Evolutionary conservation across 2,888 invertebrate species (phyloP).

Genomic region (Nephrocerus scutellatus): DNA sequence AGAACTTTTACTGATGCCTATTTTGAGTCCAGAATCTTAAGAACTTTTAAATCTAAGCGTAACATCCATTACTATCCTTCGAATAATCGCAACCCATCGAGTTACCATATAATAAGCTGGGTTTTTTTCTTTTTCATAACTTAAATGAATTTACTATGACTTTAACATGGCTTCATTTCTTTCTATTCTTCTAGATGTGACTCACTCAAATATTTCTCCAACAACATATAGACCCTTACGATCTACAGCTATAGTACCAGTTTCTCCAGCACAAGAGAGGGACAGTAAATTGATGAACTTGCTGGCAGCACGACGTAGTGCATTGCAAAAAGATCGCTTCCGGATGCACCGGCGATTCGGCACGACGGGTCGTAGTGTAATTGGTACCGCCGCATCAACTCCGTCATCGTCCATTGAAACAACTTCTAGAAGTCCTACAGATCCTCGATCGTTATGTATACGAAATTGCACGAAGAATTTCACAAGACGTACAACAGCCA

Average conservation of each 20-base stretch:
- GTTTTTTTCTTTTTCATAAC: too few species aligned
- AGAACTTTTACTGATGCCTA: too few species aligned
- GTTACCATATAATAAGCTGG: too few species aligned
- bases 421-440: conserved; percentile 40
- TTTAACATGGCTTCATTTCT: conserved; percentile 1
- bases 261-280: conserved; percentile 45
- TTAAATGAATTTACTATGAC: neutral
- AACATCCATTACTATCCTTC: too few species aligned
- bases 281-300: conserved; percentile 55
- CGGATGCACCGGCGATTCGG: conserved; percentile 41
- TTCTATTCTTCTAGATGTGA: conserved; percentile 27
- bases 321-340: conserved; percentile 53
- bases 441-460: conserved; percentile 41
- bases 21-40: too few species aligned
- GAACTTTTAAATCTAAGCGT: too few species aligned
- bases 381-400: conserved; percentile 29
- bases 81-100: too few species aligned
- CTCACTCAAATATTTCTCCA: conserved; percentile 27
- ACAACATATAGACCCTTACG: conserved; percentile 37
- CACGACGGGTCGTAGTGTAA: conserved; percentile 38
- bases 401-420: conserved; percentile 30
- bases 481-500: conserved; percentile 44
- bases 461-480: conserved; percentile 47
- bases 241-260: conserved; percentile 29
- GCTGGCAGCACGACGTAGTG: conserved; percentile 56